These are phyloP conservation scores for Pachycephus smyrnensis DNA, from an alignment of 2,888 invertebrate species.

Conservation along the genomic window DNA sequence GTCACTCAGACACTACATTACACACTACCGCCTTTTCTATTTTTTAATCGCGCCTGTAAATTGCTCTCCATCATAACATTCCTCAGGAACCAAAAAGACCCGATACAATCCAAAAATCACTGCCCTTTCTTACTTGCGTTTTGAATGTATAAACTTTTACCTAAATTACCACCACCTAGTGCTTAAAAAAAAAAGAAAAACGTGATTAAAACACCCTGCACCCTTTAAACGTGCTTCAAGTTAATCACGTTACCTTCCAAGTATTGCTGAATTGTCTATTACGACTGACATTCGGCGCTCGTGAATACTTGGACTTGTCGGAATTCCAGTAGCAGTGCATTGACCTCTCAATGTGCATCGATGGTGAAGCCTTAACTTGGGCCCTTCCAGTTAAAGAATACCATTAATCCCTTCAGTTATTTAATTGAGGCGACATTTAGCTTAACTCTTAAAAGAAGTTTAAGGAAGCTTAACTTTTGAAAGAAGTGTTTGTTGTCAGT, in stretches of 20 bases:
- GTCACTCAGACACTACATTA: constrained; percentile 29
- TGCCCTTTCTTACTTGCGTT: constrained; percentile 43
- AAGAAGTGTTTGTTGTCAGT: not conserved
- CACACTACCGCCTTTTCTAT: constrained; percentile 31
- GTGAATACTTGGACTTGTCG: not conserved
- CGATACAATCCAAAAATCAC: constrained; percentile 49
- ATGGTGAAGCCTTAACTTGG: not conserved
- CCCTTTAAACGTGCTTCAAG: not conserved
- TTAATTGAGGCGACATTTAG: not conserved
- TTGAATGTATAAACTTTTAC: not conserved
- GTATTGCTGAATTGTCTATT: not conserved
- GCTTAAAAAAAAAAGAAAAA: not conserved
- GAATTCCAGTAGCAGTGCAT: not conserved
- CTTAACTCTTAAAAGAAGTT: not conserved
- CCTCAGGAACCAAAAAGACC: constrained; percentile 23
- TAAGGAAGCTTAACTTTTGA: not conserved
- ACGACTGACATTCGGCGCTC: not conserved
- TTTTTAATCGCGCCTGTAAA: constrained; percentile 26
- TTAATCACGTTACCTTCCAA: not conserved
- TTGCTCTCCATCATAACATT: constrained; percentile 6
- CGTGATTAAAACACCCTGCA: not conserved
- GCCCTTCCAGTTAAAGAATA: not conserved
- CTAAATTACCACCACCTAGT: not conserved
- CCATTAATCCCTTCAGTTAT: not conserved
- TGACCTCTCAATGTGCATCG: not conserved